phyloP scores from a whole-genome alignment of 1,140 invertebrate species.

The Sinella curviseta region DNA sequence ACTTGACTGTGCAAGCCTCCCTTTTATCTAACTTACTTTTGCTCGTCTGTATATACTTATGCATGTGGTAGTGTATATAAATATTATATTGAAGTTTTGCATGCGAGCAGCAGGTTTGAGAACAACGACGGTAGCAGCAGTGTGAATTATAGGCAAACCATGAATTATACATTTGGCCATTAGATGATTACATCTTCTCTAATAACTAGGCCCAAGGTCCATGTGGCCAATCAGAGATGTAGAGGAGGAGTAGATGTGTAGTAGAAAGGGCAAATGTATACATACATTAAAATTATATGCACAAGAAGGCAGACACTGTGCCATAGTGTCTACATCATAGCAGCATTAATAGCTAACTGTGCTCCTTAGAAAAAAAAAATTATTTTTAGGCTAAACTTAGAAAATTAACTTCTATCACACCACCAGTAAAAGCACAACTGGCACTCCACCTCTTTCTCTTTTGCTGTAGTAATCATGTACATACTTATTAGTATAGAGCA shows the following conservation, averaged over 20 bases:
- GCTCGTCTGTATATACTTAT: neutral
- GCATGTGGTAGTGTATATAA: neutral
- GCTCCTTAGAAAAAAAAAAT: no score
- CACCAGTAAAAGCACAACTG: neutral
- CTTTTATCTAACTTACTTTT: neutral
- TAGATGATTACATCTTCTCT: slow-evolving; percentile 46
- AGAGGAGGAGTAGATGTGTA: neutral
- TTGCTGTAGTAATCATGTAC: no score
- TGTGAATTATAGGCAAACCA: slow-evolving; percentile 48
- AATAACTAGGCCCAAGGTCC: slow-evolving; percentile 40
- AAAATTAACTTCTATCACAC: slow-evolving; percentile 10
- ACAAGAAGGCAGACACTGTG: neutral
- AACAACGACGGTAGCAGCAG: slow-evolving; percentile 10
- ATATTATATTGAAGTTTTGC: slow-evolving; percentile 41
- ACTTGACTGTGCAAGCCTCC: neutral
- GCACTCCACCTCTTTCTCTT: neutral
- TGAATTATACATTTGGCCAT: slow-evolving; percentile 49
- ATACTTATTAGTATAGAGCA: no score
- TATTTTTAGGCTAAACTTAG: neutral
- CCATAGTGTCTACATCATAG: neutral
- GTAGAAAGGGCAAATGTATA: neutral
- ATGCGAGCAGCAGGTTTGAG: slow-evolving; percentile 31
- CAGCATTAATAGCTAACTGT: no score
- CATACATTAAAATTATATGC: neutral
- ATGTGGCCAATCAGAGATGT: slow-evolving; percentile 14